These are phyloP conservation scores for Alethe diademata DNA, from an alignment of 2,113 vertebrate species.

Conservation along the genomic window DNA sequence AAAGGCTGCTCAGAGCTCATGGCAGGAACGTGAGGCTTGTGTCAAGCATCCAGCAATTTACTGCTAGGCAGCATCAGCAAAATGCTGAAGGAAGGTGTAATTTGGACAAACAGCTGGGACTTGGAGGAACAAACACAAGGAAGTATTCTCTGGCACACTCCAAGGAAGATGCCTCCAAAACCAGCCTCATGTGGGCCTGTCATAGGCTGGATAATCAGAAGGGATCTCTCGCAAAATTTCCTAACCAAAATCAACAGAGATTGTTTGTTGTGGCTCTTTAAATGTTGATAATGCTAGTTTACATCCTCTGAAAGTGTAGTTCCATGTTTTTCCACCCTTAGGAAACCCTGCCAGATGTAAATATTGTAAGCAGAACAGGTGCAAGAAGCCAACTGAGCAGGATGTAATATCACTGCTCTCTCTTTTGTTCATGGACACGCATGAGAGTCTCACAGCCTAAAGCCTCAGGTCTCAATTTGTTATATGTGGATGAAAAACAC, in stretches of 20 bases:
- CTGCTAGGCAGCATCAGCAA: not conserved
- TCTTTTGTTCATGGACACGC: not conserved
- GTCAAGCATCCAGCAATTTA: constrained; percentile 9
- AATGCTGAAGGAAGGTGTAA: not conserved
- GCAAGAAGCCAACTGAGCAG: not conserved
- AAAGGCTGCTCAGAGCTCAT: not conserved
- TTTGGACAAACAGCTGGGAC: not conserved
- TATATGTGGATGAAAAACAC: not conserved
- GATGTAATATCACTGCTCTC: not conserved
- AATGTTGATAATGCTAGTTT: not conserved
- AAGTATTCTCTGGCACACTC: not conserved
- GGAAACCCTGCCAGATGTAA: not conserved
- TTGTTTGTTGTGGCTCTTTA: not conserved
- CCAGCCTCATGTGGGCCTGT: not conserved
- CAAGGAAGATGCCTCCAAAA: not conserved
- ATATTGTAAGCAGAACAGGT: not conserved
- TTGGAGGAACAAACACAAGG: not conserved
- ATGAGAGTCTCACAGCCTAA: not conserved
- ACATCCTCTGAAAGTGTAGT: not conserved
- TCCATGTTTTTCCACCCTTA: not conserved
- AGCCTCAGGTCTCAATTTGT: not conserved
- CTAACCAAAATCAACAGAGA: not conserved
- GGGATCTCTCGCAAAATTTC: not conserved
- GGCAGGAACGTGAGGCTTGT: constrained; percentile 24
- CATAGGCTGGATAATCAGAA: not conserved